These are phyloP conservation scores for Abrostola triplasia DNA, from an alignment of 2,888 invertebrate species.

Conservation along the genomic window DNA sequence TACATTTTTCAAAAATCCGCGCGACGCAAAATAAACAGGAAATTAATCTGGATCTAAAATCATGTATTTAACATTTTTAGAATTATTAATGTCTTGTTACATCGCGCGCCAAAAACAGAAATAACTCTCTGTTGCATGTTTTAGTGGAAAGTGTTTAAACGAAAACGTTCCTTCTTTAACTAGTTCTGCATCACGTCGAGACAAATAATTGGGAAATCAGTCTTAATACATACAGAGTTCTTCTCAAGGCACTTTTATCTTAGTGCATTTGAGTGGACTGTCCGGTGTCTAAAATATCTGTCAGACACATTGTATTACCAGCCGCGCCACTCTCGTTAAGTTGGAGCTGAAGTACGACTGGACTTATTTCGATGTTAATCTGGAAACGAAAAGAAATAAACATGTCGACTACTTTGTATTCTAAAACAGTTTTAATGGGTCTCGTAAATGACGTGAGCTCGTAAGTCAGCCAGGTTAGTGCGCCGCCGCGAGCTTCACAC, in stretches of 20 bases:
- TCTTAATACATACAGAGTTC: not conserved
- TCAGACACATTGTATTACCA: conserved; percentile 9
- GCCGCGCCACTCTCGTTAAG: conserved; percentile 21
- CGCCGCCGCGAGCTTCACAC: not conserved
- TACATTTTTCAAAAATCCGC: not conserved
- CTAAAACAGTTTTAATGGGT: conserved; percentile 6
- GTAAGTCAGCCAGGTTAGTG: conserved; percentile 1
- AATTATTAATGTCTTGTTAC: conserved; percentile 25
- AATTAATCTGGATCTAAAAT: conserved; percentile 2
- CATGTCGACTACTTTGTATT: conserved; percentile 9
- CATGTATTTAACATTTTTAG: conserved; percentile 10
- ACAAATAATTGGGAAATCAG: conserved; percentile 13
- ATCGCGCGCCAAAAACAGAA: conserved; percentile 9
- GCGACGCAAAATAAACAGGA: conserved; percentile 11
- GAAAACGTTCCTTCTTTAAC: conserved; percentile 4
- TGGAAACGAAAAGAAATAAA: conserved; percentile 5
- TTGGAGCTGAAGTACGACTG: conserved; percentile 21
- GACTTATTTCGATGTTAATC: conserved; percentile 10
- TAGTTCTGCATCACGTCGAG: conserved; percentile 18
- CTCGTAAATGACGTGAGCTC: not conserved
- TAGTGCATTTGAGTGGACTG: conserved; percentile 5
- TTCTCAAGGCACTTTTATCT: conserved; percentile 22
- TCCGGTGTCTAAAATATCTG: conserved; percentile 11
- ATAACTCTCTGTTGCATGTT: conserved; percentile 30
- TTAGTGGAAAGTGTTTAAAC: conserved; percentile 6